Evolutionary conservation across 2,113 vertebrate species (phyloP).

Genomic region (Callaeas wilsoni): DNA sequence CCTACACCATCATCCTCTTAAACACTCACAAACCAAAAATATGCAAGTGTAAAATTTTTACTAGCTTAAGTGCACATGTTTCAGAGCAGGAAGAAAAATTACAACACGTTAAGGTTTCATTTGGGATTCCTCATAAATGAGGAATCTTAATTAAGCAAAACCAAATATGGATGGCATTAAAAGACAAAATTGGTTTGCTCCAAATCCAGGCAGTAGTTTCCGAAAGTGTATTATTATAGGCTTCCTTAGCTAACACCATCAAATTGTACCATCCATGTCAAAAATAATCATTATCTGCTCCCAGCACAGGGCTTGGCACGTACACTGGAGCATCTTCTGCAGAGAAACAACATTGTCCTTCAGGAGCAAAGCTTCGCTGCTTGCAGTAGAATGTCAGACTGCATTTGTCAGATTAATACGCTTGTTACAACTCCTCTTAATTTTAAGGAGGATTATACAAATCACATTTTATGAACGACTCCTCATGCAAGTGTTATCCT

Average conservation of each 20-base stretch:
- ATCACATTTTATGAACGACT: background rate
- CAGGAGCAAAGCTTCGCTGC: background rate
- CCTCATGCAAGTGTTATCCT: background rate
- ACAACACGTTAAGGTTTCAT: background rate
- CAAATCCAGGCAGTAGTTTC: background rate
- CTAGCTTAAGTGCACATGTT: background rate
- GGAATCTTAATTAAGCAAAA: slow-evolving; percentile 16
- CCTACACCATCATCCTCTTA: background rate
- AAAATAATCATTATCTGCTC: background rate
- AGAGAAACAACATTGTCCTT: background rate
- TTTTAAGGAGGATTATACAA: background rate
- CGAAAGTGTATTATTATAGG: background rate
- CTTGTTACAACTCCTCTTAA: background rate
- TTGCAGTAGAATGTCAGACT: background rate
- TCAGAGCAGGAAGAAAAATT: background rate
- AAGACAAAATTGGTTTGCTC: background rate
- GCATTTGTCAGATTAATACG: background rate
- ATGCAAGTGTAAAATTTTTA: background rate
- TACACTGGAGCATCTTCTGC: background rate
- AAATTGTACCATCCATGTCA: background rate
- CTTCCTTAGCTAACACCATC: background rate
- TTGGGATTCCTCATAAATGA: background rate
- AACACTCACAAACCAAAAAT: background rate
- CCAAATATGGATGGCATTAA: background rate
- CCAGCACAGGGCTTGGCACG: background rate